Conservation (phyloP, 2,888 invertebrate species). For the Drosophila neotestacea region DNA sequence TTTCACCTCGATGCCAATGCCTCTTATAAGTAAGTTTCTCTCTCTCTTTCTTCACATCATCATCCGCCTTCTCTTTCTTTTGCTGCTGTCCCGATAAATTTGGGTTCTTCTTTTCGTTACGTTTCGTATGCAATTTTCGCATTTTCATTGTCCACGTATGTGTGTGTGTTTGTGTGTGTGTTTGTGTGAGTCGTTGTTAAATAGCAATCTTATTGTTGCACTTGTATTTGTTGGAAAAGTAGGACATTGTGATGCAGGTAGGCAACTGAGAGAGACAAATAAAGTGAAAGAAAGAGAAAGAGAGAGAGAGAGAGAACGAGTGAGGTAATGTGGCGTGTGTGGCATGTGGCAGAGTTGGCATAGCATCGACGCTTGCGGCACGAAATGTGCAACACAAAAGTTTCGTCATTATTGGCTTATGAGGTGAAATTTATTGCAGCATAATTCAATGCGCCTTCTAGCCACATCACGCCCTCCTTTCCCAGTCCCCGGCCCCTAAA, state of each 20-base stretch:
- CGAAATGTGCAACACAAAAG: conserved; percentile 78
- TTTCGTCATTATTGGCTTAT: conserved; percentile 81
- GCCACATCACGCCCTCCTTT: neutral
- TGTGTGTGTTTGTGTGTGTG: conserved; percentile 24
- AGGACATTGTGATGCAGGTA: conserved; percentile 78
- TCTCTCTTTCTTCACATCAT: neutral
- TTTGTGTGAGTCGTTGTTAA: conserved; percentile 54
- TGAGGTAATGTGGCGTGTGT: conserved; percentile 1
- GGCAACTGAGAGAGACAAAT: conserved; percentile 6
- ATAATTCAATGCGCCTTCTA: conserved; percentile 65
- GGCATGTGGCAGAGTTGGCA: conserved; percentile 2
- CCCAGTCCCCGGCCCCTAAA: too few relatives aligned
- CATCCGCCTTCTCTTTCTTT: conserved; percentile 8
- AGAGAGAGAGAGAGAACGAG: neutral
- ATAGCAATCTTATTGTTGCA: conserved; percentile 64
- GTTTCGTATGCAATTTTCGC: conserved; percentile 72
- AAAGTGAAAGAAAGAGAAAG: neutral
- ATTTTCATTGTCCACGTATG: conserved; percentile 54
- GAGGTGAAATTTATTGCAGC: conserved; percentile 80
- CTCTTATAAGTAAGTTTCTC: conserved; percentile 32
- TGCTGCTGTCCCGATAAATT: conserved; percentile 55
- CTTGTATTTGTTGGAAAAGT: conserved; percentile 79
- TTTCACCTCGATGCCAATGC: conserved; percentile 43
- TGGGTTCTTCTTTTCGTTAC: conserved; percentile 61
- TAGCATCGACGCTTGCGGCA: conserved; percentile 34